Percentiles rank a stretch among this genome's conserved stretches.
These are phyloP conservation scores for Hemitrygon akajei DNA, from an alignment of 2,797 vertebrate genomes.

Conservation along the genomic window DNA sequence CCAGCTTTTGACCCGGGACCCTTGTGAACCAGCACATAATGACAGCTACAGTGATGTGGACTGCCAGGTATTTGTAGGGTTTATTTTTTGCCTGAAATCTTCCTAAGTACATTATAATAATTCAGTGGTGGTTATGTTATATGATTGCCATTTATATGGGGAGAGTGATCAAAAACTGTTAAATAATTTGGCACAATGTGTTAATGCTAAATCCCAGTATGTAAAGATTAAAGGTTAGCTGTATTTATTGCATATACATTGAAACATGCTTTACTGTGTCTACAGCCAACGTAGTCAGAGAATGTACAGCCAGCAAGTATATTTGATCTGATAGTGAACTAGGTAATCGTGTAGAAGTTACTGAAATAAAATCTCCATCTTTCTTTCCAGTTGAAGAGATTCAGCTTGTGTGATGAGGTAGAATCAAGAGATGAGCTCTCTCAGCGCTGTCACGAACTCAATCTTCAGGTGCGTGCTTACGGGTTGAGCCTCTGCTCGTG, in stretches of 20 bases:
- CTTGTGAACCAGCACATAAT: constrained; percentile 57
- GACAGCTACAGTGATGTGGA: constrained; percentile 79
- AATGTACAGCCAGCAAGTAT: background rate
- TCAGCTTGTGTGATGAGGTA: constrained; percentile 68
- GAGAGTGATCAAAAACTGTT: background rate
- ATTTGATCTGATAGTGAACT: background rate
- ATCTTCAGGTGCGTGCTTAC: constrained; percentile 71
- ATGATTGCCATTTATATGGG: background rate
- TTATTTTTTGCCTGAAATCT: background rate
- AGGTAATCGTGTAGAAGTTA: background rate
- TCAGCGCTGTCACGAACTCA: constrained; percentile 69
- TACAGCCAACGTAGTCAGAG: no score
- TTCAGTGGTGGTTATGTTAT: background rate
- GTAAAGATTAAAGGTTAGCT: no score
- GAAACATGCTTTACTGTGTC: no score
- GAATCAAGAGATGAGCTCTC: constrained; percentile 64
- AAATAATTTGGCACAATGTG: background rate
- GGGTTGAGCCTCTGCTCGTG: background rate
- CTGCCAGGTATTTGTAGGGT: constrained; percentile 64
- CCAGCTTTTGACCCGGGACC: constrained; percentile 75
- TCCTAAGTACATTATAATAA: background rate
- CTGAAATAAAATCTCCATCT: background rate
- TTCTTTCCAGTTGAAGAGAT: constrained; percentile 17
- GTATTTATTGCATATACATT: no score
- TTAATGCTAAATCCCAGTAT: background rate